These are phyloP conservation scores for Alces alces DNA, from an alignment of 2,113 vertebrate species.

Conservation along the genomic window DNA sequence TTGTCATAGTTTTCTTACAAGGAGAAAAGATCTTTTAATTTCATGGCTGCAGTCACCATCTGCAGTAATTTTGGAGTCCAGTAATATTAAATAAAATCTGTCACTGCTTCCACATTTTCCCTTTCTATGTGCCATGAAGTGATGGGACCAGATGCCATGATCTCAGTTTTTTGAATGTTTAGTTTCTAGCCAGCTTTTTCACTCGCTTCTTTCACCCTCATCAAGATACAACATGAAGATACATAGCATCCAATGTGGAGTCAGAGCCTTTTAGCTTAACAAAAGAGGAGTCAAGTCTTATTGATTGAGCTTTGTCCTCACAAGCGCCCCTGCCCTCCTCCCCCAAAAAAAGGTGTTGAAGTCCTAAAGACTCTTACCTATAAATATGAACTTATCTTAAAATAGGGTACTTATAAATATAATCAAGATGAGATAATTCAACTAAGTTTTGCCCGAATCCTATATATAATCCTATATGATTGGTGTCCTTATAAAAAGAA, in stretches of 20 bases:
- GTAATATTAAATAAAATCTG: not conserved
- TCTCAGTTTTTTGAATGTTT: not conserved
- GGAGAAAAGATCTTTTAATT: not conserved
- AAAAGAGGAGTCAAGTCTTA: not conserved
- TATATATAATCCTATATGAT: not conserved
- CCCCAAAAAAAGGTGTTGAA: not conserved
- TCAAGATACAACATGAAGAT: not conserved
- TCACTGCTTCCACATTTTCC: not conserved
- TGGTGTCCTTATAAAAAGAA: not conserved
- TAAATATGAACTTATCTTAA: not conserved
- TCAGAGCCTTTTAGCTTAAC: not conserved
- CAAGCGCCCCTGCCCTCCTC: not conserved
- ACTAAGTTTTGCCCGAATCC: not conserved
- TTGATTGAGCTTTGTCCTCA: not conserved
- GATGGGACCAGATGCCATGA: not conserved
- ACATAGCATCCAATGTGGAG: accelerated
- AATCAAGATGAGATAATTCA: not conserved
- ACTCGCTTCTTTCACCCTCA: not conserved
- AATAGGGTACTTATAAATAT: not conserved
- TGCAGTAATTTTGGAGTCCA: not conserved
- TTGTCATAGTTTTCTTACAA: not conserved
- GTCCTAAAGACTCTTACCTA: not conserved
- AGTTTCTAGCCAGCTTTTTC: not conserved
- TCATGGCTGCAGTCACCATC: not conserved
- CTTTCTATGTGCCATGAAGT: not conserved